These are phyloP conservation scores for Malthinus seriepunctatus DNA, from an alignment of 2,888 invertebrate genomes.

Conservation along the genomic window DNA sequence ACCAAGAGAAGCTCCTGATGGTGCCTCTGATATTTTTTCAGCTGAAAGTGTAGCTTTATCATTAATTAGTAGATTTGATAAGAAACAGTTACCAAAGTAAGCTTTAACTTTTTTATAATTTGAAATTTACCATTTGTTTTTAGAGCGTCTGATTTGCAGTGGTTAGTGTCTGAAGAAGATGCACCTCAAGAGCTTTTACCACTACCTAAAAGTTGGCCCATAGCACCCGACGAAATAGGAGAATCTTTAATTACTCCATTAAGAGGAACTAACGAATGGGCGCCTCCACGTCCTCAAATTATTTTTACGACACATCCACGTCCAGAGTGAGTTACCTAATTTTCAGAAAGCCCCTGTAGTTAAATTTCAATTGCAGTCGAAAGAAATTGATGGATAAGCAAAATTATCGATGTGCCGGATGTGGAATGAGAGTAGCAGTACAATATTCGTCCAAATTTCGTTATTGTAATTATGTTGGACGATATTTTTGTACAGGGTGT, in stretches of 20 bases:
- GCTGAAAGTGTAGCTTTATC: conserved; percentile 81
- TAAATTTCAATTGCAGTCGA: conserved; percentile 55
- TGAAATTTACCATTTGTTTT: conserved; percentile 4
- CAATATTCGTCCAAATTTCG: conserved; percentile 75
- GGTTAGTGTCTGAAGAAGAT: conserved; percentile 79
- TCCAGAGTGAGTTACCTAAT: conserved; percentile 61
- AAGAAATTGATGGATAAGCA: conserved; percentile 70
- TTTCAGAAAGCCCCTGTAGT: not conserved
- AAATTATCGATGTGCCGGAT: conserved; percentile 81
- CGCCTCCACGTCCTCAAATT: conserved; percentile 81
- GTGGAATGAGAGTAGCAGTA: conserved; percentile 77
- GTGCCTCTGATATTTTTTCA: conserved; percentile 61
- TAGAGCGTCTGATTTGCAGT: conserved; percentile 75
- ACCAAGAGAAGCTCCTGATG: conserved; percentile 54
- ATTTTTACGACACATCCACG: conserved; percentile 77
- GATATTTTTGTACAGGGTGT: conserved; percentile 86
- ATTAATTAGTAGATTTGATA: conserved; percentile 74
- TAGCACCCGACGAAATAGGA: conserved; percentile 67
- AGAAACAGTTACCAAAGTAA: conserved; percentile 69
- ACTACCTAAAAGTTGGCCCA: conserved; percentile 71
- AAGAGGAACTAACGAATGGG: conserved; percentile 81
- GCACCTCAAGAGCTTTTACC: conserved; percentile 78
- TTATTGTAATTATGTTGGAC: conserved; percentile 82
- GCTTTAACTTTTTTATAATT: not conserved
- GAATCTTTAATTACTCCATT: conserved; percentile 56